phyloP scores from a whole-genome alignment of 2,113 vertebrate species.

The Verasper variegatus region DNA sequence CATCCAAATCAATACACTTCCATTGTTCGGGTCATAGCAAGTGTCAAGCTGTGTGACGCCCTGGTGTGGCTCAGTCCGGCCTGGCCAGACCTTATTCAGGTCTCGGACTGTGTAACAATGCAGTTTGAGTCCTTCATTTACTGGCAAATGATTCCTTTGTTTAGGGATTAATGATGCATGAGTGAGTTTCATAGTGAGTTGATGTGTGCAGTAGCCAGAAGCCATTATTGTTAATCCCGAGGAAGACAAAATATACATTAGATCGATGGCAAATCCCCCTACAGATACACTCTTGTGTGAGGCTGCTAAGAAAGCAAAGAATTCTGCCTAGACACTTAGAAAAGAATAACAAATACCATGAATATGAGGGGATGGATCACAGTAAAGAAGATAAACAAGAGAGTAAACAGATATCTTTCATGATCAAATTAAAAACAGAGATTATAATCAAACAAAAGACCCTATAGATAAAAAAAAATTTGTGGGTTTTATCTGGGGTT shows the following conservation, averaged over 20 bases:
- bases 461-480: too few relatives aligned
- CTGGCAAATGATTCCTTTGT: conserved; percentile 58
- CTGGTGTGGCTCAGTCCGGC: conserved; percentile 1
- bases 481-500: too few relatives aligned
- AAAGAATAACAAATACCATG: too few relatives aligned
- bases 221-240: conserved; percentile 21
- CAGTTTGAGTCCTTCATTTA: conserved; percentile 10
- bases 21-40: background rate
- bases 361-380: too few relatives aligned
- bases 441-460: too few relatives aligned
- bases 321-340: too few relatives aligned
- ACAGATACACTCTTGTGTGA: background rate
- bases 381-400: too few relatives aligned
- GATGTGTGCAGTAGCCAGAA: conserved; percentile 28
- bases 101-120: conserved; percentile 18
- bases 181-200: conserved; percentile 31
- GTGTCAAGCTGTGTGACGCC: conserved; percentile 6
- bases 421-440: too few relatives aligned
- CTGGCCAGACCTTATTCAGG: background rate
- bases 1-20: conserved; percentile 14
- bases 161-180: conserved; percentile 62
- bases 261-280: conserved; percentile 18
- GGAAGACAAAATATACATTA: conserved; percentile 8
- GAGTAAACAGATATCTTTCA: too few relatives aligned
- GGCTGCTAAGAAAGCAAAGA: too few relatives aligned